These are phyloP conservation scores for Montipora capricornis DNA, from an alignment of 64 coral and sea anemone species.

Conservation along the genomic window DNA sequence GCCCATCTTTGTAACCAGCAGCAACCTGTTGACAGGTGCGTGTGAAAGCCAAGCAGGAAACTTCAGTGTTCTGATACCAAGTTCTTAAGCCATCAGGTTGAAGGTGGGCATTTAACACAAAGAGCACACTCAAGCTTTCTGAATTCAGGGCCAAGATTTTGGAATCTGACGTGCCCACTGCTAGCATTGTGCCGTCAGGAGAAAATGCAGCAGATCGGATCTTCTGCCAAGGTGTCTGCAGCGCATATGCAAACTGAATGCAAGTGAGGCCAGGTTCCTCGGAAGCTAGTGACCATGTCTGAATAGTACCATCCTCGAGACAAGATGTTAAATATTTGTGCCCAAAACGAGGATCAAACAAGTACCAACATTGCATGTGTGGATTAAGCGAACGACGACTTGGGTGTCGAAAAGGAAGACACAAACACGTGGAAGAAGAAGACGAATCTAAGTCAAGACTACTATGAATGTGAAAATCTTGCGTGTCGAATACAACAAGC, in stretches of 20 bases:
- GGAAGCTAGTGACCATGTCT: conserved; percentile 80
- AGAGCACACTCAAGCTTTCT: conserved; percentile 81
- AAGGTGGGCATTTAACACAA: conserved; percentile 84
- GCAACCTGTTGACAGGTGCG: conserved; percentile 92
- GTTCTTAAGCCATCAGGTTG: conserved; percentile 92
- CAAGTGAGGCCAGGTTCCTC: conserved; percentile 81
- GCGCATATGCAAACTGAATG: conserved; percentile 76
- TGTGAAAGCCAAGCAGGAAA: conserved; percentile 93
- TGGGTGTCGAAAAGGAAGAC: conserved; percentile 73
- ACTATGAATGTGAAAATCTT: conserved; percentile 86
- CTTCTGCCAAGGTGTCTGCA: conserved; percentile 95
- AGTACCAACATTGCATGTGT: conserved; percentile 87
- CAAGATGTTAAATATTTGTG: conserved; percentile 94
- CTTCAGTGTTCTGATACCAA: conserved; percentile 96
- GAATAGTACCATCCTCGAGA: conserved; percentile 88
- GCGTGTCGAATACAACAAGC: conserved; percentile 87
- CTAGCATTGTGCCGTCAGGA: conserved; percentile 85
- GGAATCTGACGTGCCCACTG: conserved; percentile 91
- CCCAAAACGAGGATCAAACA: conserved; percentile 92
- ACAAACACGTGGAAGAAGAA: conserved; percentile 64
- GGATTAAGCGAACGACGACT: conserved; percentile 65
- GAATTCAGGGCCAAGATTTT: conserved; percentile 88
- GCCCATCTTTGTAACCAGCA: conserved; percentile 92
- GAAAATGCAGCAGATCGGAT: conserved; percentile 87
- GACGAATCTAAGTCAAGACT: conserved; percentile 80